phyloP scores from a whole-genome alignment of 2,888 invertebrate species.

The Drosophila kokeensis region DNA sequence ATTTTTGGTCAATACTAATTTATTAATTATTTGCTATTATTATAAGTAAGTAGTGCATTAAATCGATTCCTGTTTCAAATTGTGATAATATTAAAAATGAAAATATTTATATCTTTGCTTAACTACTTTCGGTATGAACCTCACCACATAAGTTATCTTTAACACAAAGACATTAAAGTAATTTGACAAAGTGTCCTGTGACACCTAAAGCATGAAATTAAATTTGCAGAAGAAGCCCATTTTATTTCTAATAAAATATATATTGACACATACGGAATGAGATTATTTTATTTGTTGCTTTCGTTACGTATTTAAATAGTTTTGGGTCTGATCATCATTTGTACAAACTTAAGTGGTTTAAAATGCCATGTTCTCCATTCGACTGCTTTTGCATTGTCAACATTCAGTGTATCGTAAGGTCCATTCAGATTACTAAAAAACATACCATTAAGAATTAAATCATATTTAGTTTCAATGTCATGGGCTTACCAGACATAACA shows the following conservation, averaged over 20 bases:
- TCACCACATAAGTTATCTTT: neutral
- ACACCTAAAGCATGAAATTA: neutral
- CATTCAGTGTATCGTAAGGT: neutral
- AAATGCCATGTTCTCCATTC: neutral
- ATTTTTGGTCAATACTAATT: neutral
- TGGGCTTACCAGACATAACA: neutral
- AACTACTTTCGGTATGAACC: neutral
- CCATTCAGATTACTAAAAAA: neutral
- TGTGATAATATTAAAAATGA: neutral
- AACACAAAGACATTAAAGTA: neutral
- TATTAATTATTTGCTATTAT: neutral
- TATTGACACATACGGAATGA: no score
- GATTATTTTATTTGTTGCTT: no score
- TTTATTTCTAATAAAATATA: neutral
- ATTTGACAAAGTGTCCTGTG: neutral
- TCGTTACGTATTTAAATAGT: neutral
- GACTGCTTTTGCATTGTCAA: neutral
- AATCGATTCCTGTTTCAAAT: neutral
- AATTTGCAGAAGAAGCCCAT: neutral
- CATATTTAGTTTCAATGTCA: neutral
- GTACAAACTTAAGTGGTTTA: neutral
- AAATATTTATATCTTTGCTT: neutral
- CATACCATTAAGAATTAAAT: neutral
- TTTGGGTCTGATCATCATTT: constrained; percentile 1
- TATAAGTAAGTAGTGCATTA: neutral